These are phyloP conservation scores for Lophius piscatorius DNA, from an alignment of 2,113 vertebrate species.

Conservation along the genomic window DNA sequence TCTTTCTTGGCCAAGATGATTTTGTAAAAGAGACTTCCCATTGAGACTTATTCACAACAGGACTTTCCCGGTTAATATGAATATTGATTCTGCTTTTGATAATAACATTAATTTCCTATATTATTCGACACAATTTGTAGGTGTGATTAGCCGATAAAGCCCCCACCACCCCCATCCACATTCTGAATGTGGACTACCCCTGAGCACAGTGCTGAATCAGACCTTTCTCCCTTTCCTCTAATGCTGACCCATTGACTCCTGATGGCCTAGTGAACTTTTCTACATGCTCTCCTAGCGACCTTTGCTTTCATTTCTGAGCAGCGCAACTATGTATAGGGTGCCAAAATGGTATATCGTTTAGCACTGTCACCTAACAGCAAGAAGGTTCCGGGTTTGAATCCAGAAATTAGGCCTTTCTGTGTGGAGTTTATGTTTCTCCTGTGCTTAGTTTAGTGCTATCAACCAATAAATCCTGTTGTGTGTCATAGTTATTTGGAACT, in stretches of 20 bases:
- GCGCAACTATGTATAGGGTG: constrained; percentile 5
- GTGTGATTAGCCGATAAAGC: not conserved
- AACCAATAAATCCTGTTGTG: no score
- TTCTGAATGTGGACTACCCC: constrained; percentile 34
- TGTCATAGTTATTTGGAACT: no score
- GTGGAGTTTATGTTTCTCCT: not conserved
- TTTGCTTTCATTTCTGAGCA: constrained; percentile 49
- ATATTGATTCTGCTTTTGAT: not conserved
- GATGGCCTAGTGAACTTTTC: constrained; percentile 47
- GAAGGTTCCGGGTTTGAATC: no score
- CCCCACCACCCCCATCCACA: constrained; percentile 6
- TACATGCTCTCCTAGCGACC: constrained; percentile 56
- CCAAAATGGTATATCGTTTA: not conserved
- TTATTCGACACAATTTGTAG: no score
- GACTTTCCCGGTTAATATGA: no score
- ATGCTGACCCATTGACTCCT: constrained; percentile 64
- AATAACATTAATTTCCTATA: not conserved
- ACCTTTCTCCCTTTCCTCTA: constrained; percentile 53
- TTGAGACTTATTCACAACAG: no score
- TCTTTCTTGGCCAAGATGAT: no score
- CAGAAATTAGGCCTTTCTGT: no score
- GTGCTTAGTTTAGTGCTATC: no score
- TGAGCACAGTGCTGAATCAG: constrained; percentile 71
- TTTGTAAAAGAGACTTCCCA: no score
- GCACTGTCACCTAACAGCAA: no score